These are phyloP conservation scores for Sinocyclocheilus maitianheensis DNA, from an alignment of 2,113 vertebrate species.

Conservation along the genomic window DNA sequence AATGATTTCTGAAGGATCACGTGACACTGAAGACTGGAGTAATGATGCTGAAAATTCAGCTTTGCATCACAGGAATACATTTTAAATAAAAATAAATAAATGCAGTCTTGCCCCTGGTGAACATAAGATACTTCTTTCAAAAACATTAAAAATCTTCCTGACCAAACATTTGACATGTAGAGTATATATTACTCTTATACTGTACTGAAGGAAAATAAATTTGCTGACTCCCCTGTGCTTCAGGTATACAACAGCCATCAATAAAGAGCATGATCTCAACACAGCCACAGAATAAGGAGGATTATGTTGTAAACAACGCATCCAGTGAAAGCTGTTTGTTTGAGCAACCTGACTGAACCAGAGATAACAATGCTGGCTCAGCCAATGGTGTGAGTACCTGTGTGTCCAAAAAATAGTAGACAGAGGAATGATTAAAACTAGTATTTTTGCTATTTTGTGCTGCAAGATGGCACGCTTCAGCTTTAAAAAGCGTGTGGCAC, in stretches of 20 bases:
- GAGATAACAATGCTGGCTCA: neutral
- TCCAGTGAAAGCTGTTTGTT: neutral
- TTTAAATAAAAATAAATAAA: no score
- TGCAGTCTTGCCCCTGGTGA: neutral
- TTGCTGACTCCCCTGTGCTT: conserved; percentile 10
- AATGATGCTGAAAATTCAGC: no score
- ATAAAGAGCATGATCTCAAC: conserved; percentile 10
- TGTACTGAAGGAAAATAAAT: neutral
- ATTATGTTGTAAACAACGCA: neutral
- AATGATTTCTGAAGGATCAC: no score
- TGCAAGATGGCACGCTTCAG: neutral
- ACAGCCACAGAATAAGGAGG: neutral
- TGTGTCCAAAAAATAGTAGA: neutral
- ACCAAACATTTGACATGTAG: neutral
- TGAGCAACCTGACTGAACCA: neutral
- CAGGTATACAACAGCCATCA: neutral
- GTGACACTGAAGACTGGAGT: no score
- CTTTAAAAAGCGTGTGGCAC: neutral
- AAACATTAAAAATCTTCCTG: neutral
- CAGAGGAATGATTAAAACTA: neutral
- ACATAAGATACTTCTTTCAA: neutral
- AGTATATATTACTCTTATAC: neutral
- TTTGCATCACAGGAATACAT: no score
- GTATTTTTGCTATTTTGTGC: neutral
- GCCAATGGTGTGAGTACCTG: neutral